Evolutionary conservation across 2,797 vertebrate species (phyloP), one percentile per base, ranked within the genome.

Genomic region (Hemibagrus guttatus): DNA sequence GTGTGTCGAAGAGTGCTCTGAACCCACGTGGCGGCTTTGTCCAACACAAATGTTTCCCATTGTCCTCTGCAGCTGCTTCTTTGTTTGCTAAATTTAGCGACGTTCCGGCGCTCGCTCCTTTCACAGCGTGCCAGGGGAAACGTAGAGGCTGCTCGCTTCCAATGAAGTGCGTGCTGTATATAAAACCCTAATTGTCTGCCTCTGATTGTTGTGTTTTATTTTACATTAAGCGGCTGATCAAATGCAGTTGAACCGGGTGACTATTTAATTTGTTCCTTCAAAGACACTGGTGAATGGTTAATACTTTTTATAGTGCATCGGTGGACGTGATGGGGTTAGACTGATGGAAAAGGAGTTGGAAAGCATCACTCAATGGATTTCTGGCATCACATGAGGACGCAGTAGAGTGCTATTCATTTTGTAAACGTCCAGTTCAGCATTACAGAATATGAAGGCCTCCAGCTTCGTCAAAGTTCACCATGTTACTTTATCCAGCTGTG

Each of bases 51-150:
- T 89, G 88, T 90, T 87, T 90, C 90, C 90, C 90, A 90, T 93
- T 94, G 93, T 95, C 92, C 84, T 79, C 39, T 72, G 82, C 93
- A 94, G 93, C 94, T 95, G 93, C 90, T 90, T 90, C 84, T 92
- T 93, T 93, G 92, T 90, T 82, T 52, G 90, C 88, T 95, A 92
- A 92, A 94, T 91, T 94, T 92, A 95, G 91, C 91, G 69, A 28
- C 31, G 61, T 89, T 88, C 54, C 86, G 84, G 84, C 87, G 83
- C 85, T 31, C 26, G 5, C 61, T 75, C 85, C 90, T 93, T 92
- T 93, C 63, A 88, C 66, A 85, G 59, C 19, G 6, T 61, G 42
- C 59, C 5, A 42, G 31, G 61, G 61, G n/a, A 66, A 54, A 69
- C 28, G 49, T 23, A 17, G 39, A 64, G 49, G 46, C 28, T 6